A percentile compares a stretch with the other conserved stretches of the same genome.
phyloP scores from a whole-genome alignment of 2,113 vertebrate species.

The Poeciliopsis prolifica region DNA sequence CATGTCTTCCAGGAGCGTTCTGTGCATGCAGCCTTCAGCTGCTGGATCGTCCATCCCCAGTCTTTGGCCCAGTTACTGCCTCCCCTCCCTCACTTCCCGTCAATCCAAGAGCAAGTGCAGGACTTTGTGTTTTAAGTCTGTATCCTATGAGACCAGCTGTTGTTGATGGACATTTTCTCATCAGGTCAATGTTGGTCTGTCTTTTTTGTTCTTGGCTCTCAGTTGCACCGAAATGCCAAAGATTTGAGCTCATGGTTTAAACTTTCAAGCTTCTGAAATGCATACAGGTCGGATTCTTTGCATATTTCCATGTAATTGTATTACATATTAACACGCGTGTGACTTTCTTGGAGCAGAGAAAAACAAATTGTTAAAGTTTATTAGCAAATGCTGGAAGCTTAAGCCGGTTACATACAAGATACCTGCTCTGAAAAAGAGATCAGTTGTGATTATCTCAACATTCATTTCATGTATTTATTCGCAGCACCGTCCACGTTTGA shows the following conservation, averaged over 20 bases:
- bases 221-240: conserved; percentile 50
- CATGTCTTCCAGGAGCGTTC: conserved; percentile 56
- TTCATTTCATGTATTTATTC: not conserved
- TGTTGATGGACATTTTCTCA: conserved; percentile 47
- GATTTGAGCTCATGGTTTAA: conserved; percentile 58
- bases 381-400: conserved; percentile 65
- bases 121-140: conserved; percentile 66
- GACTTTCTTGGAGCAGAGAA: conserved; percentile 65
- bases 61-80: conserved; percentile 45
- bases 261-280: conserved; percentile 67
- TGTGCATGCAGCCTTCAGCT: conserved; percentile 7
- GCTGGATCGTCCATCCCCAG: conserved; percentile 3
- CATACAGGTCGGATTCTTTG: conserved; percentile 77
- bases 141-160: conserved; percentile 66
- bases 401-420: conserved; percentile 5
- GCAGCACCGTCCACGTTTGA: not conserved
- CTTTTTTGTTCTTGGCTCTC: conserved; percentile 30
- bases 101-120: conserved; percentile 61
- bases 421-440: conserved; percentile 8
- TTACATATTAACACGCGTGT: conserved; percentile 79
- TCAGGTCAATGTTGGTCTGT: conserved; percentile 41
- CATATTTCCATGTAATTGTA: conserved; percentile 82
- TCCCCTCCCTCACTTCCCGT: conserved; percentile 36
- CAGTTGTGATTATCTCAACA: not conserved
- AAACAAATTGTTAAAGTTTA: conserved; percentile 55